Evolutionary conservation across 2,888 invertebrate genomes (phyloP).

Genomic region (Crematogaster levior): DNA sequence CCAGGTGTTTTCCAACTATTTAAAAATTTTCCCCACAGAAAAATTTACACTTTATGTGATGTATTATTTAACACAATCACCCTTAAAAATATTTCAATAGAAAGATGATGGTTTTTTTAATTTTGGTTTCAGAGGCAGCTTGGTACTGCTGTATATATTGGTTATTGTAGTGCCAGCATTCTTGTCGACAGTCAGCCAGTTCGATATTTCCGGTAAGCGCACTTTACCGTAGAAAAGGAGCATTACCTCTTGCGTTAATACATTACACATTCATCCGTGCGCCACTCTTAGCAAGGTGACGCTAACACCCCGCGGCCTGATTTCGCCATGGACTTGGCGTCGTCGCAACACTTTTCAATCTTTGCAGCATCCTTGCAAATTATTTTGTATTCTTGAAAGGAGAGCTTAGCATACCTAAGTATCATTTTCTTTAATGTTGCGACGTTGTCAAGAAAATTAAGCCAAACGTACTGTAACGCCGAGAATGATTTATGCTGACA

Average conservation of each 20-base stretch:
- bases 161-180: constrained; percentile 75
- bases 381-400: background rate
- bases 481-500: constrained; percentile 4
- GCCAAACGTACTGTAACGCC: background rate
- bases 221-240: background rate
- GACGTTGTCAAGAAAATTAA: background rate
- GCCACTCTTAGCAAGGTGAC: background rate
- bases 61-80: no score
- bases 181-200: constrained; percentile 75
- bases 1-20: background rate
- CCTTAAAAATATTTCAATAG: background rate
- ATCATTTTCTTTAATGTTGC: background rate
- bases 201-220: constrained; percentile 81
- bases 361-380: background rate
- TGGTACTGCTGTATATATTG: constrained; percentile 78
- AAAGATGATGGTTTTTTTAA: background rate
- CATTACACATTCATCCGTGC: background rate
- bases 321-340: constrained; percentile 12
- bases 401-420: background rate
- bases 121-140: constrained; percentile 79
- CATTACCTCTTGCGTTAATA: background rate
- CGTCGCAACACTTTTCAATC: constrained; percentile 1
- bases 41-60: no score
- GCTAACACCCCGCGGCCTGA: constrained; percentile 17
- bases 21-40: no score